Evolutionary conservation across 1,140 invertebrate genomes (phyloP).

Genomic region (Heliconius melpomene): DNA sequence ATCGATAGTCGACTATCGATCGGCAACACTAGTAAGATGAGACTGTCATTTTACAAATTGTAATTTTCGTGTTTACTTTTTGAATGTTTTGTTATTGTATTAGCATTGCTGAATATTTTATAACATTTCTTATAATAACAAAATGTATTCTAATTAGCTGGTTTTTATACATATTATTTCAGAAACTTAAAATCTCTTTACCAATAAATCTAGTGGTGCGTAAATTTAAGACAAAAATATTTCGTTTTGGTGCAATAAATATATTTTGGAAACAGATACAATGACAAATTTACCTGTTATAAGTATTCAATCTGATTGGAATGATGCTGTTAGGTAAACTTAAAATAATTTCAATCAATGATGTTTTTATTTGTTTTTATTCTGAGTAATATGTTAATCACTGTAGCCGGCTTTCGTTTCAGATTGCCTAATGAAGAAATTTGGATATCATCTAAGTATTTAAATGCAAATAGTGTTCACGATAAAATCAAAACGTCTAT

Average conservation of each 20-base stretch:
- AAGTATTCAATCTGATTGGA: constrained; percentile 78
- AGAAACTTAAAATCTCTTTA: background rate
- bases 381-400: background rate
- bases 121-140: background rate
- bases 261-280: background rate
- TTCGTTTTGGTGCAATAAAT: background rate
- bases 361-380: background rate
- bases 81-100: background rate
- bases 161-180: background rate
- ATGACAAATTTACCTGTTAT: constrained; percentile 64
- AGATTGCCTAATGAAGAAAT: constrained; percentile 69
- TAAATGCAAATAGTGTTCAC: constrained; percentile 68
- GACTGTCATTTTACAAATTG: background rate
- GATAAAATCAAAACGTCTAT: constrained; percentile 67
- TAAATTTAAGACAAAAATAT: background rate
- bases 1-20: no score
- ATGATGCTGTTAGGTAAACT: constrained; percentile 66
- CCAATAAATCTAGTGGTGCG: background rate
- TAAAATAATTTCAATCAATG: constrained; percentile 11
- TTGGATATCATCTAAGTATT: constrained; percentile 77
- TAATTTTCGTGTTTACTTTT: background rate
- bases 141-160: background rate
- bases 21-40: no score
- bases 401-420: constrained; percentile 35
- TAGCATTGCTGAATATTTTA: background rate